Evolutionary conservation across 2,888 invertebrate species (phyloP), one percentile per base, ranked within the genome.

Genomic region (Adela reaumurella): DNA sequence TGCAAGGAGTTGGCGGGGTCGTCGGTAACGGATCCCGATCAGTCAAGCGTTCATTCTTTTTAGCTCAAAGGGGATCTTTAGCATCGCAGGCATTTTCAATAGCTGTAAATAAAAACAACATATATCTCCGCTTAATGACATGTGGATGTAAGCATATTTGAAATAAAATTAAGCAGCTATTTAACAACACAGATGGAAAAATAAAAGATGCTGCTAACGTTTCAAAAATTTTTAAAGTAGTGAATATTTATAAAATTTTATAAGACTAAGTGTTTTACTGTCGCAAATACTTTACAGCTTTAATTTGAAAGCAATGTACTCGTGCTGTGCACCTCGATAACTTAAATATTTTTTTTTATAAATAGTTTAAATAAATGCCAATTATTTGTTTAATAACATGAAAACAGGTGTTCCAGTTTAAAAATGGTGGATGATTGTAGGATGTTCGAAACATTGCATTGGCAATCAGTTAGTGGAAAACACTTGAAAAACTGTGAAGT

Each of bases 61-160:
- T 78, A 78, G 76, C 76, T 77, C 77, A 78, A 77, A 78, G 76
- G 73, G 77, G 72, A 69, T 77, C 70, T 74, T 72, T 77, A 77
- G 77, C 77, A 76, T 77, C 74, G 74, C 78, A 77, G 80, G 77
- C 78, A 49, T 47, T 44, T 43, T 44, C 43, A 76, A 74, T 74
- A 70, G 76, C 80, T 80, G 80, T 74, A 77, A 80, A 78, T 78
- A 78, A 80, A 77, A 78, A 78, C 76, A 78, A 77, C 76, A 78
- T 74, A 78, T 72, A 77, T 74, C 76, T 77, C 74, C 77, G 76
- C 77, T 76, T 74, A 74, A 67, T 74, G 74, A 70, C 71, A 64
- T 68, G 64, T 66, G 68, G 63, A 58, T 63, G 61, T 59, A 70
- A 68, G 73, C 72, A 69, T 65, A 64, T 58, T 59, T 60, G 57